A percentile compares a stretch with the other conserved stretches of the same genome.
Evolutionary conservation across 1,140 invertebrate genomes (phyloP).

Genomic region (Hypothenemus hampei): DNA sequence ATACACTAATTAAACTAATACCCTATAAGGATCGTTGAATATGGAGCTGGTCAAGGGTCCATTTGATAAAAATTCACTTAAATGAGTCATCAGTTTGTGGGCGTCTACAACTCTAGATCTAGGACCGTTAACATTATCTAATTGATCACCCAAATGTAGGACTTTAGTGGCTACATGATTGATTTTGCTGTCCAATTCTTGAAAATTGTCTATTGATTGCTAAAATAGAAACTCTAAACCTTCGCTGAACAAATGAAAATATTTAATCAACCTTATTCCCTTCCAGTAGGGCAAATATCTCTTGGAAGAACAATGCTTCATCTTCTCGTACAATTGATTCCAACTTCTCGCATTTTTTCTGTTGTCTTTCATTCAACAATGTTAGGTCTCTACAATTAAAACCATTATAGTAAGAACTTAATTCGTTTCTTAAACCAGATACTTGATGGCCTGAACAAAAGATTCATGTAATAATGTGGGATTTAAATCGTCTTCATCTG

Average conservation of each 20-base stretch:
- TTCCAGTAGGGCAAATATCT: slow-evolving; percentile 78
- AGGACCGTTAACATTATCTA: slow-evolving; percentile 95
- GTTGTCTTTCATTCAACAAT: slow-evolving; percentile 76
- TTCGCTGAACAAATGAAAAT: not conserved
- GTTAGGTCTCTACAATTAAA: slow-evolving; percentile 56
- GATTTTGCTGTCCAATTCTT: slow-evolving; percentile 92
- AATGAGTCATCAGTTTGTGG: slow-evolving; percentile 87
- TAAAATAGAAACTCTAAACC: slow-evolving; percentile 45
- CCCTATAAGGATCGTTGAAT: slow-evolving; percentile 81
- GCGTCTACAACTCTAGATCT: slow-evolving; percentile 91
- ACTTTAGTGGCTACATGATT: slow-evolving; percentile 96
- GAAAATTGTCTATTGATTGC: slow-evolving; percentile 80
- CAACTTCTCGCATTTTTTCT: slow-evolving; percentile 82
- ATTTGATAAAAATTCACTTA: slow-evolving; percentile 86
- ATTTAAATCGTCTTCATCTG: slow-evolving; percentile 63
- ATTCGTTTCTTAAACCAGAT: not conserved
- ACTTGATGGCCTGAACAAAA: slow-evolving; percentile 87
- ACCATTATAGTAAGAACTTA: not conserved
- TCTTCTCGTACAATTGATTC: slow-evolving; percentile 82
- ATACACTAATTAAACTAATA: slow-evolving; percentile 46
- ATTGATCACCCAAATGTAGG: slow-evolving; percentile 93
- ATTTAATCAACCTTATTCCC: slow-evolving; percentile 67
- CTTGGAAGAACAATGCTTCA: slow-evolving; percentile 75
- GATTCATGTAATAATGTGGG: slow-evolving; percentile 80
- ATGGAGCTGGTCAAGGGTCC: slow-evolving; percentile 80